These are phyloP conservation scores for Criorhina ranunculi DNA, from an alignment of 2,888 invertebrate species.

Conservation along the genomic window DNA sequence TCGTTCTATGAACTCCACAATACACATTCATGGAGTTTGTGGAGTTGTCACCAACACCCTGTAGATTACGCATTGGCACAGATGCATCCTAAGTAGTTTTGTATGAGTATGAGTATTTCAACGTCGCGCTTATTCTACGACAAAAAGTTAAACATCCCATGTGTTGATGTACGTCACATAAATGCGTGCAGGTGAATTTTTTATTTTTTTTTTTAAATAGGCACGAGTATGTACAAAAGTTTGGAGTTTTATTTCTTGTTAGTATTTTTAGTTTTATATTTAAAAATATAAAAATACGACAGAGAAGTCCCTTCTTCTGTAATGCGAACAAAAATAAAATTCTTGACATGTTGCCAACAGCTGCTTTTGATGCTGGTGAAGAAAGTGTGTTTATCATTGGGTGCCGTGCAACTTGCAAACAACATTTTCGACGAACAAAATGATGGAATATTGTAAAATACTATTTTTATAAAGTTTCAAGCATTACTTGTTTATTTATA, in stretches of 20 bases:
- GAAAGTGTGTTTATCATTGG: conserved; percentile 58
- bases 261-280: conserved; percentile 56
- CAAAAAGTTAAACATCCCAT: conserved; percentile 38
- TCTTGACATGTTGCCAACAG: conserved; percentile 77
- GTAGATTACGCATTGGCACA: conserved; percentile 42
- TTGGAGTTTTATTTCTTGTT: conserved; percentile 43
- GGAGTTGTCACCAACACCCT: conserved; percentile 47
- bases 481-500: conserved; percentile 59
- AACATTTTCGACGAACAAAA: conserved; percentile 63
- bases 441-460: conserved; percentile 68
- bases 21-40: conserved; percentile 5
- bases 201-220: conserved; percentile 61
- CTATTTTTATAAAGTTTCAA: conserved; percentile 56
- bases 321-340: conserved; percentile 72
- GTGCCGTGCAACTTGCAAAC: conserved; percentile 60
- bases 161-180: conserved; percentile 61
- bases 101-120: conserved; percentile 26
- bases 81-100: conserved; percentile 32
- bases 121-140: conserved; percentile 22
- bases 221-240: conserved; percentile 37
- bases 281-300: conserved; percentile 57
- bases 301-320: conserved; percentile 54
- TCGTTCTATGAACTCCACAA: conserved; percentile 52
- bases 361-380: conserved; percentile 61
- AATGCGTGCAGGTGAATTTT: conserved; percentile 70